Conservation (phyloP, 2,113 vertebrate genomes). For the Mellivora capensis region DNA sequence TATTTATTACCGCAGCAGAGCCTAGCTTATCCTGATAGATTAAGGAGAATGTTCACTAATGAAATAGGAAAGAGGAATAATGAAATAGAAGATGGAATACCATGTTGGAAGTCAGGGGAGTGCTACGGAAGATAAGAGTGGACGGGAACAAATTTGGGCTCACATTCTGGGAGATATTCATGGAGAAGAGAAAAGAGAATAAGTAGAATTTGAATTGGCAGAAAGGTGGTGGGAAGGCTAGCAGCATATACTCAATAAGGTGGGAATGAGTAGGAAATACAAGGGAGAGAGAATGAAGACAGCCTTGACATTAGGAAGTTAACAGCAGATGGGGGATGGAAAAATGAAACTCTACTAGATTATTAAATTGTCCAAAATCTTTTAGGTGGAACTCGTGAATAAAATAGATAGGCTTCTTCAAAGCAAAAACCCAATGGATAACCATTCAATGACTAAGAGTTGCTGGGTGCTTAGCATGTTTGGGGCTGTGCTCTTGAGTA, state of each 20-base stretch:
- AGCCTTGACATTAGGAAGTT: not conserved
- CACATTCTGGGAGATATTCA: not conserved
- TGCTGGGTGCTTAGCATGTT: not conserved
- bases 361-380: not conserved
- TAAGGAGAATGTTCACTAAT: not conserved
- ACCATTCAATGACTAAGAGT: not conserved
- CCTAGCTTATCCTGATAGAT: not conserved
- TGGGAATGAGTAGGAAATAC: not conserved
- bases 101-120: not conserved
- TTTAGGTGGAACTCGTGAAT: not conserved
- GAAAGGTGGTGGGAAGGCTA: not conserved
- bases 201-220: not conserved
- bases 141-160: not conserved
- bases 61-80: not conserved
- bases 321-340: not conserved
- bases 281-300: not conserved
- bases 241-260: not conserved
- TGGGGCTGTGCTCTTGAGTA: not conserved
- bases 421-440: not conserved
- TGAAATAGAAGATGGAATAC: not conserved
- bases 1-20: not conserved
- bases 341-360: not conserved
- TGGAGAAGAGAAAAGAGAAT: not conserved
- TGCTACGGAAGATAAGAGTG: not conserved
- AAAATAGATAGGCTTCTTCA: not conserved